Base-by-base conservation (phyloP, 1,140 invertebrate species). In the Thalassaphorura encarpata region DNA sequence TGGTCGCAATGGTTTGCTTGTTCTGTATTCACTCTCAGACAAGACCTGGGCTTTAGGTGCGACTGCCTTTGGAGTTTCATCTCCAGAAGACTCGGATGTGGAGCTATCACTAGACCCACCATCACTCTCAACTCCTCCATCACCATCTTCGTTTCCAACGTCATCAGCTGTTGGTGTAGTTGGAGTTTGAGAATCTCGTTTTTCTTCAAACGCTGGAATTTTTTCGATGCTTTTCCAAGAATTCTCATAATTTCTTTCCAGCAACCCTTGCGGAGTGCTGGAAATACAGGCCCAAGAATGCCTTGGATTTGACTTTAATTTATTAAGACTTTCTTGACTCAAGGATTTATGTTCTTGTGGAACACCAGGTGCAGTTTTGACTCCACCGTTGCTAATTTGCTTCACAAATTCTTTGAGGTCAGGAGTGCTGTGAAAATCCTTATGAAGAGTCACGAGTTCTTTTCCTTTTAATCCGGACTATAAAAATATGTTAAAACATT, bases 391-490 rank as follows among this genome's bases (percentile, higher is more conserved):
- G 21, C 31, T 26, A 6, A 29, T 46, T 3, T 31, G 16, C 16
- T 36, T 47, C 23, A 46, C 31, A 26, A 56, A 56, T 8, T 41
- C 59, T 43, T 71, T 68, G 26, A 91, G 69, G 71, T 93, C 88
- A 0, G 89, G 89, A 23, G 88, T 91, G 47, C 85, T 89, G 69
- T 90, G 87, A 73, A 90, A 93, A 58, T 85, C 83, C 52, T 89
- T 79, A 61, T 89, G 84, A 16, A 91, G 76, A 64, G 57, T 63
- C 40, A 54, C 58, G 15, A 58, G 21, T 41, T 65, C 63, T 36
- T 65, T 65, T n/a, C 55, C 45, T 36, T 62, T 65, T 6, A 62
- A 18, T 6, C 53, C 56, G 16, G 56, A 56, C 60, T 64, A 49
- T 8, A 47, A 55, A 48, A 8, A 27, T 5, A 46, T 24, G n/a